Conservation (phyloP, 2,113 vertebrate genomes). For the Microcebus murinus region DNA sequence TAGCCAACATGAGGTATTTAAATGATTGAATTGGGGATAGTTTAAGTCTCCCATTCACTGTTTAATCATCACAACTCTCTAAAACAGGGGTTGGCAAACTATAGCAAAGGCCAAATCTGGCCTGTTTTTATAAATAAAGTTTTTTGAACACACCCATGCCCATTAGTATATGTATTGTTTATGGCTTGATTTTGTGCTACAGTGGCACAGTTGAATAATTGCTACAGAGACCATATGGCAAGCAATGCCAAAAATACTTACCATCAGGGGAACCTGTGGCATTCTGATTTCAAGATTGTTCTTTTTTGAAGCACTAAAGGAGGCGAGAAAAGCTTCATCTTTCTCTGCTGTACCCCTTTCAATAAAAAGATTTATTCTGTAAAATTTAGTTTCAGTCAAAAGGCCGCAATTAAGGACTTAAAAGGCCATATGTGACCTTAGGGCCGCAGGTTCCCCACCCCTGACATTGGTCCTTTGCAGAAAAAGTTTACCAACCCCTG, state of each 20-base stretch:
- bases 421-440: too few species aligned
- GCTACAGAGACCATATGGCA: not conserved
- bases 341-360: too few species aligned
- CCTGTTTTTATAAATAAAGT: slow-evolving; percentile 10
- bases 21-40: not conserved
- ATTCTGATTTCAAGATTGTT: too few species aligned
- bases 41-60: not conserved
- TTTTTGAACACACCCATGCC: not conserved
- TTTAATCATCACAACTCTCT: not conserved
- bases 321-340: too few species aligned
- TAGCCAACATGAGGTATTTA: not conserved
- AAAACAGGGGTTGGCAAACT: not conserved
- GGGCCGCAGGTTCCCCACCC: too few species aligned
- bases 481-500: not conserved
- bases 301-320: too few species aligned
- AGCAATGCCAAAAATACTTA: slow-evolving; percentile 11
- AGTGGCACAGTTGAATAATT: not conserved
- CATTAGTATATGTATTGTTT: not conserved
- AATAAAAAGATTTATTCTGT: too few species aligned
- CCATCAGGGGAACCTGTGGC: not conserved
- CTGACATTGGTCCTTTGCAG: not conserved
- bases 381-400: too few species aligned
- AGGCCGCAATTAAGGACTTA: too few species aligned
- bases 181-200: not conserved
- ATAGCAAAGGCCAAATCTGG: not conserved